These are phyloP conservation scores for Littorina saxatilis DNA, from an alignment of 1,140 invertebrate genomes.

Conservation along the genomic window DNA sequence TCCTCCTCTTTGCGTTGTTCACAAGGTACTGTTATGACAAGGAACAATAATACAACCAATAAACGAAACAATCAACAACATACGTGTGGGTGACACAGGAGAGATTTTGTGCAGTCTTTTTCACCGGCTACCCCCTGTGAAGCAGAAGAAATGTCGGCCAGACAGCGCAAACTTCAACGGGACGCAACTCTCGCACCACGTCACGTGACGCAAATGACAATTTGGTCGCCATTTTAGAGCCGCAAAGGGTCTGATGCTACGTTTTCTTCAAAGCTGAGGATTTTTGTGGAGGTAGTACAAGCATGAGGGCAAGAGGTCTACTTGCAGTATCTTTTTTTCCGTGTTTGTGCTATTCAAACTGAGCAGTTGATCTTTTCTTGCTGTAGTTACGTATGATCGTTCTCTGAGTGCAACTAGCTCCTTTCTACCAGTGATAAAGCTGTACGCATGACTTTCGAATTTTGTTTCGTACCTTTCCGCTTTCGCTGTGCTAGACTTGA, in stretches of 20 bases:
- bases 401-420: slow-evolving; percentile 22
- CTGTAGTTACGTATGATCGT: slow-evolving; percentile 35
- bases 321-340: background rate
- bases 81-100: too few relatives aligned
- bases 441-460: slow-evolving; percentile 29
- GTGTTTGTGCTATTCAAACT: too few relatives aligned
- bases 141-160: background rate
- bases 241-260: background rate
- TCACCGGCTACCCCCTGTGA: background rate
- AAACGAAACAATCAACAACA: too few relatives aligned
- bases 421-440: slow-evolving; percentile 34
- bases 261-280: background rate
- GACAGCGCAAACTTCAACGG: background rate
- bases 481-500: too few relatives aligned
- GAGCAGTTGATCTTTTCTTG: too few relatives aligned
- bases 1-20: too few relatives aligned
- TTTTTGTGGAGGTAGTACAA: background rate
- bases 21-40: too few relatives aligned
- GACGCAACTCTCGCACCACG: background rate
- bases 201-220: slow-evolving; percentile 25
- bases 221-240: slow-evolving; percentile 28
- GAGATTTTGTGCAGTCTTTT: too few relatives aligned
- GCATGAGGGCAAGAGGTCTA: background rate
- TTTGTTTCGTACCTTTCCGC: slow-evolving; percentile 30
- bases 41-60: too few relatives aligned